These are phyloP conservation scores for Machimus rusticus DNA, from an alignment of 2,888 invertebrate genomes.

Conservation along the genomic window DNA sequence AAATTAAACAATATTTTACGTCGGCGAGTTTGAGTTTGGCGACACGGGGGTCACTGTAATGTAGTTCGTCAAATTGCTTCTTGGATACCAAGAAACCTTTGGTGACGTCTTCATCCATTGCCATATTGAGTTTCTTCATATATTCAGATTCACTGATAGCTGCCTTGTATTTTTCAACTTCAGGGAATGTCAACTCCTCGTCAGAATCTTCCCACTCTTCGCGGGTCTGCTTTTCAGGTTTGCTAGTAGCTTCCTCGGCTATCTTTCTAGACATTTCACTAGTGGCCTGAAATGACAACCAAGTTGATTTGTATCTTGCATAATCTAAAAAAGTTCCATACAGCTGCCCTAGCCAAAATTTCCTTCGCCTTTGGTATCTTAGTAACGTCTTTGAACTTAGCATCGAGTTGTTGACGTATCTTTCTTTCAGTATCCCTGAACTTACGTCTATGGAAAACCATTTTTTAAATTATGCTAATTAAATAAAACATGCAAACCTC, in stretches of 20 bases:
- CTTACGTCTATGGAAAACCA: constrained; percentile 52
- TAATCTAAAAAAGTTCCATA: background rate
- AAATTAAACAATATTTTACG: constrained; percentile 58
- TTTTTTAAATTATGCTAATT: background rate
- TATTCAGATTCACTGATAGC: background rate
- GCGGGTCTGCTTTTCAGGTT: background rate
- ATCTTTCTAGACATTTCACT: constrained; percentile 37
- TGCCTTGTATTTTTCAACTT: background rate
- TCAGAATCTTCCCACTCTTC: background rate
- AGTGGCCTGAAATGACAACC: constrained; percentile 3
- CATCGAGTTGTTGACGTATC: constrained; percentile 55
- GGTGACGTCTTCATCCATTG: constrained; percentile 55
- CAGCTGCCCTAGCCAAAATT: background rate
- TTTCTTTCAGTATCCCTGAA: constrained; percentile 58
- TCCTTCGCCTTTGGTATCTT: constrained; percentile 18
- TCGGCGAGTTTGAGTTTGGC: constrained; percentile 65
- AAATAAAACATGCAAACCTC: background rate
- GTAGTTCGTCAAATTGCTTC: constrained; percentile 66
- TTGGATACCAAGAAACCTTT: constrained; percentile 65
- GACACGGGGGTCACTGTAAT: constrained; percentile 67
- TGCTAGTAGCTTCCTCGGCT: background rate
- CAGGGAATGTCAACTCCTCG: background rate
- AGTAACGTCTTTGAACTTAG: constrained; percentile 44
- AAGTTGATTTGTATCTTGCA: background rate
- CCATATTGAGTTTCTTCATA: constrained; percentile 52